A percentile compares a stretch with the other conserved stretches of the same genome.
Evolutionary conservation across 1,140 invertebrate genomes (phyloP).

Genomic region (Solenopsis fugax): DNA sequence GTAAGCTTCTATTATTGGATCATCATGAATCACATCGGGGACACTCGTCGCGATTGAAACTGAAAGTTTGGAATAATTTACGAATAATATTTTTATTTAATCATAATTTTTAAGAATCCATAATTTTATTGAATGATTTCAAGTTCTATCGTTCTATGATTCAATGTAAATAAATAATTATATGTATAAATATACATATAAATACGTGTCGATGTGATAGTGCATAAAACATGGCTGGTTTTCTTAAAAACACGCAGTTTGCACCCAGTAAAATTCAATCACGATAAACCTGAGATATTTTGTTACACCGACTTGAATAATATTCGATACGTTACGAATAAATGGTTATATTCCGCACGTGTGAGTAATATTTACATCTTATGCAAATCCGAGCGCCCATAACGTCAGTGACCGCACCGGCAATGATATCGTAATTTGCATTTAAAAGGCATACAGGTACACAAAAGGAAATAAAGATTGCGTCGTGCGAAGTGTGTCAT

Average conservation of each 20-base stretch:
- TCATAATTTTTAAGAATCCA: background rate
- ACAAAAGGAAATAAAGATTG: background rate
- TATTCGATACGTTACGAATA: conserved; percentile 46
- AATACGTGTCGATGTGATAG: background rate
- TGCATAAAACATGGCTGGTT: background rate
- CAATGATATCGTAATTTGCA: conserved; percentile 47
- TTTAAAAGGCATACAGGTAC: background rate
- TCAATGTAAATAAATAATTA: background rate
- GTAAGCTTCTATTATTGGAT: background rate
- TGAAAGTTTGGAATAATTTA: background rate
- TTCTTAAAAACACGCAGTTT: background rate
- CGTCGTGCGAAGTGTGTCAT: background rate
- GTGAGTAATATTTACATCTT: conserved; percentile 36
- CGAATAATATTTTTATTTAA: background rate
- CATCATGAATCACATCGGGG: background rate
- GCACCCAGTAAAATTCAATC: conserved; percentile 7
- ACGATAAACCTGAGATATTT: background rate
- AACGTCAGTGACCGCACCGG: background rate
- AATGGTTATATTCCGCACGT: conserved; percentile 16
- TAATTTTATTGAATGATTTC: background rate
- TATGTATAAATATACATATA: background rate
- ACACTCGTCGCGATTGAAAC: background rate
- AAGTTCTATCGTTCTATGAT: no score
- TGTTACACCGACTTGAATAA: conserved; percentile 55
- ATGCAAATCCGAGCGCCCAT: conserved; percentile 52